phyloP scores from a whole-genome alignment of 2,888 invertebrate genomes.

The Rotaria socialis region DNA sequence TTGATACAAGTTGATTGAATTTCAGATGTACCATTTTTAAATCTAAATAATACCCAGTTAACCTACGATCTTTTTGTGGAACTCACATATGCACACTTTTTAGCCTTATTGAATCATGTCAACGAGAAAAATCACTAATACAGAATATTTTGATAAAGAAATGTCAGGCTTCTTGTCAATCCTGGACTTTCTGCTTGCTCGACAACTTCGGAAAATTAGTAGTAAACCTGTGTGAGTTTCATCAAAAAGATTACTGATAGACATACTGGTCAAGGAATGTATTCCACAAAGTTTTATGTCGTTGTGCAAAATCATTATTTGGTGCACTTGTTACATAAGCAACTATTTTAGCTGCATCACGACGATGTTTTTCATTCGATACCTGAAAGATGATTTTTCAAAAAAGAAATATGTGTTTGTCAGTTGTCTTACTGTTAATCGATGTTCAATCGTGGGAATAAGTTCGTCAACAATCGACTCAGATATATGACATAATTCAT shows the following conservation, averaged over 20 bases:
- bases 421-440: not conserved
- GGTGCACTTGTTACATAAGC: constrained; percentile 13
- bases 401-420: not conserved
- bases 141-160: too few relatives aligned
- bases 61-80: too few relatives aligned
- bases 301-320: constrained; percentile 32
- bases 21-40: constrained; percentile 22
- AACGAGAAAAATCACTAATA: too few relatives aligned
- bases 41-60: not conserved
- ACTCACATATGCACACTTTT: too few relatives aligned
- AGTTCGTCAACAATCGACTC: not conserved
- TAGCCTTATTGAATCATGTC: too few relatives aligned
- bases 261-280: constrained; percentile 30
- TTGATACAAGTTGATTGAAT: constrained; percentile 19
- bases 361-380: constrained; percentile 33
- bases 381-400: not conserved
- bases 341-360: constrained; percentile 28
- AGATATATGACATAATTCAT: constrained; percentile 32
- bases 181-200: too few relatives aligned
- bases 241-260: not conserved
- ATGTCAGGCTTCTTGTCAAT: too few relatives aligned
- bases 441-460: constrained; percentile 20
- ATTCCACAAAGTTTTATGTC: constrained; percentile 18
- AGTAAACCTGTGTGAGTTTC: too few relatives aligned
- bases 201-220: too few relatives aligned